Evolutionary conservation across 2,797 vertebrate genomes (phyloP).

Genomic region (Chaetophractus vellerosus): DNA sequence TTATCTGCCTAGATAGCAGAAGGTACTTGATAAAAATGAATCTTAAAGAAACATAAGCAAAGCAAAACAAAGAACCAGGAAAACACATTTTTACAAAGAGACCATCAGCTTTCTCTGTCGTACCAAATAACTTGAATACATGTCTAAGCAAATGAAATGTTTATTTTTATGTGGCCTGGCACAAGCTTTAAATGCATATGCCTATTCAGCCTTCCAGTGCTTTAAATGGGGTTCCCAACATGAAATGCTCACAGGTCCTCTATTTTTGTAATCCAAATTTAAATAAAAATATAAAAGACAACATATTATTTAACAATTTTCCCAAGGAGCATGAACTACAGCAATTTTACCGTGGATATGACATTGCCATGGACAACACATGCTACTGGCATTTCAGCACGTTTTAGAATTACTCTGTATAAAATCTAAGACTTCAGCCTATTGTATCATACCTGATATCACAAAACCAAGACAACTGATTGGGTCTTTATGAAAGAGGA

Average conservation of each 20-base stretch:
- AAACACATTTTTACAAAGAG: slow-evolving; percentile 69
- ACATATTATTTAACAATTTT: background rate
- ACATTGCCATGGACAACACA: slow-evolving; percentile 49
- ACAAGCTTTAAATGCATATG: fast-evolving
- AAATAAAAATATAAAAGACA: background rate
- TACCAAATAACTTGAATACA: background rate
- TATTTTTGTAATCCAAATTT: slow-evolving; percentile 22
- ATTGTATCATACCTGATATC: background rate
- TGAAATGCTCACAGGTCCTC: background rate
- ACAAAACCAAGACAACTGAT: background rate
- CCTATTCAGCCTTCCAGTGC: fast-evolving
- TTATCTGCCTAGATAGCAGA: slow-evolving; percentile 70
- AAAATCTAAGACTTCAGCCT: slow-evolving; percentile 31
- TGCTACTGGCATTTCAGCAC: background rate
- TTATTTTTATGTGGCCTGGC: slow-evolving; percentile 32
- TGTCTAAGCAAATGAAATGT: slow-evolving; percentile 64
- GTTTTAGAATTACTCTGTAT: background rate
- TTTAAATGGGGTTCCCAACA: background rate
- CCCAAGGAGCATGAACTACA: background rate
- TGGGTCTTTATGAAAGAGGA: slow-evolving; percentile 14
- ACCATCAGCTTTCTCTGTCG: slow-evolving; percentile 23
- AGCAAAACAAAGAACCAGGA: background rate
- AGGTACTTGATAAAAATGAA: slow-evolving; percentile 65
- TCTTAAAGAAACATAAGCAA: slow-evolving; percentile 69
- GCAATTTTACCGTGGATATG: background rate